phyloP scores from a whole-genome alignment of 2,888 invertebrate genomes.

The Aporophyla lueneburgensis region DNA sequence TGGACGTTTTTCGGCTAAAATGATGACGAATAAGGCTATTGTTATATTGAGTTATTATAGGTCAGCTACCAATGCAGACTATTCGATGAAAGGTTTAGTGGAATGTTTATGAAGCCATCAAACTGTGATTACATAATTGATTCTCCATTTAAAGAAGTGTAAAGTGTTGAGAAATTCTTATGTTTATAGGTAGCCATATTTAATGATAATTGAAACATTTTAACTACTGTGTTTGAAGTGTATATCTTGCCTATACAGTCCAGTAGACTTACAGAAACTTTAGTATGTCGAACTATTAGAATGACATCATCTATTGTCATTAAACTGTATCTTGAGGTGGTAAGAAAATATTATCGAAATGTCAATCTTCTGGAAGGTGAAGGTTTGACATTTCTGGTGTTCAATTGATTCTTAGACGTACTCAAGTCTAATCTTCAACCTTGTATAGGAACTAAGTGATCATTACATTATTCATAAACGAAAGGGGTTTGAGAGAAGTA shows the following conservation, averaged over 20 bases:
- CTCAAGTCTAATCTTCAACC: neutral
- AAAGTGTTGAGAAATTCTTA: neutral
- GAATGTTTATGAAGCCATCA: conserved; percentile 11
- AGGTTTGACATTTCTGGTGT: conserved; percentile 34
- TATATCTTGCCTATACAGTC: neutral
- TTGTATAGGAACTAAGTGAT: neutral
- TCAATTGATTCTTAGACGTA: conserved; percentile 10
- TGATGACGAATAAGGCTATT: neutral
- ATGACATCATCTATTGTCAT: neutral
- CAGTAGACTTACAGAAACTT: neutral
- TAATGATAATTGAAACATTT: neutral
- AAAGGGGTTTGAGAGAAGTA: neutral
- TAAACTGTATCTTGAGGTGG: neutral
- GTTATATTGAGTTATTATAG: conserved; percentile 5
- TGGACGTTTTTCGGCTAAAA: no score
- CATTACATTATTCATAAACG: neutral
- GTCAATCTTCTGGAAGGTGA: conserved; percentile 42
- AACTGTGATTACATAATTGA: neutral
- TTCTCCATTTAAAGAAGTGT: neutral
- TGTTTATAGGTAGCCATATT: neutral
- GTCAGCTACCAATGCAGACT: conserved; percentile 8
- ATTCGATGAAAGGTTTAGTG: conserved; percentile 3
- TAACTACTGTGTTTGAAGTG: neutral
- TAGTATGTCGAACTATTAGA: neutral
- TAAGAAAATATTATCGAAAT: neutral